A percentile compares a stretch with the other conserved stretches of the same genome.
Conservation (phyloP, 1,140 invertebrate genomes). For the Drosophila willistoni region DNA sequence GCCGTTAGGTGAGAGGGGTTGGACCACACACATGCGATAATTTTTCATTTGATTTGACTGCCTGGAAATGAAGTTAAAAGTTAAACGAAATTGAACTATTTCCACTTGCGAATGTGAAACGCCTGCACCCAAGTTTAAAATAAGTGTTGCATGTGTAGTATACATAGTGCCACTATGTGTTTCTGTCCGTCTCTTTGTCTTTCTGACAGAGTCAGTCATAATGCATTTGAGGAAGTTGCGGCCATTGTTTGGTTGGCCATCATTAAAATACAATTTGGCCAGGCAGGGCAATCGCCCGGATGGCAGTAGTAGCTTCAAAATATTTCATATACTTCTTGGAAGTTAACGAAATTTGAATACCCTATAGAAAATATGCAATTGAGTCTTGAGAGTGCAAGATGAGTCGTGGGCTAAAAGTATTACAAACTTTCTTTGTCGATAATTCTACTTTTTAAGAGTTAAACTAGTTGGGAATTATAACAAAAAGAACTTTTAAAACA, state of each 20-base stretch:
- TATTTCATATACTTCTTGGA: neutral
- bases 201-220: slow-evolving; percentile 25
- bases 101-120: slow-evolving; percentile 11
- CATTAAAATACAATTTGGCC: slow-evolving; percentile 60
- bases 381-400: too few species aligned
- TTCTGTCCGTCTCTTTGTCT: neutral
- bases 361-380: neutral
- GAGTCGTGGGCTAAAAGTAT: too few species aligned
- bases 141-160: slow-evolving; percentile 44
- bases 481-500: too few species aligned
- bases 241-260: slow-evolving; percentile 47
- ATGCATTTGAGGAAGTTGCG: slow-evolving; percentile 59
- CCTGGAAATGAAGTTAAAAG: slow-evolving; percentile 51
- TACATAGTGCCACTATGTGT: neutral
- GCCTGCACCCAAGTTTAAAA: slow-evolving; percentile 15
- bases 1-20: neutral
- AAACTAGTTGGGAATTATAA: too few species aligned
- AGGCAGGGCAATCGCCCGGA: slow-evolving; percentile 21
- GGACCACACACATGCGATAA: slow-evolving; percentile 10
- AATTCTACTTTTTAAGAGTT: too few species aligned
- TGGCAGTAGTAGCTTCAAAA: slow-evolving; percentile 3
- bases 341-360: neutral
- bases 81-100: slow-evolving; percentile 57
- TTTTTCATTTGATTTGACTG: slow-evolving; percentile 31
- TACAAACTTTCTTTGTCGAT: too few species aligned